Percentiles rank a stretch among this genome's conserved stretches.
phyloP scores from a whole-genome alignment of 2,888 invertebrate genomes.

The Calliphora vomitoria region DNA sequence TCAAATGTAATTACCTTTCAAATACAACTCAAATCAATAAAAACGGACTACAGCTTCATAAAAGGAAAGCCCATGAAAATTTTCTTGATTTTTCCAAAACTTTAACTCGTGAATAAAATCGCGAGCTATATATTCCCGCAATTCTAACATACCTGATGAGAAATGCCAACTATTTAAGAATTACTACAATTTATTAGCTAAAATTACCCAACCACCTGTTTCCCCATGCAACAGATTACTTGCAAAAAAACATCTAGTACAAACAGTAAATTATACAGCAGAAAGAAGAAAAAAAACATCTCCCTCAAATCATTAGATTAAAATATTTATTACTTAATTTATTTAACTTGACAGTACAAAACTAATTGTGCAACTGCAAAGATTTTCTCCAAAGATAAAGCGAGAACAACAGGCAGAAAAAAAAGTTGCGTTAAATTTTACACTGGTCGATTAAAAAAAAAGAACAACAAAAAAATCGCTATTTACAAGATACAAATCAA shows the following conservation, averaged over 20 bases:
- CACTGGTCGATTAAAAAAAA: constrained; percentile 20
- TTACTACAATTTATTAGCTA: background rate
- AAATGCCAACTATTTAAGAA: background rate
- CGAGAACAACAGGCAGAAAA: background rate
- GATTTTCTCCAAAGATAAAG: constrained; percentile 41
- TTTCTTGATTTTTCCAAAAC: no score
- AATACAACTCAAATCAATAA: no score
- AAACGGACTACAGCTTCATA: no score
- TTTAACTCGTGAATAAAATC: no score
- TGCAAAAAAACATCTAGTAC: background rate
- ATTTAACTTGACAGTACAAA: constrained; percentile 56
- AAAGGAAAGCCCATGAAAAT: no score
- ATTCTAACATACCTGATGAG: no score
- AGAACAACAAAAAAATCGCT: background rate
- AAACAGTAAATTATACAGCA: constrained; percentile 14
- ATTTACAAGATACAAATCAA: constrained; percentile 47
- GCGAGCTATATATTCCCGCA: no score
- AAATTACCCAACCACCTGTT: background rate
- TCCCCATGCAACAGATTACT: background rate
- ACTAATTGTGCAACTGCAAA: constrained; percentile 57
- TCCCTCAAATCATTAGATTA: constrained; percentile 15
- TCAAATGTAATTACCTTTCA: no score
- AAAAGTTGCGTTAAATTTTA: constrained; percentile 39
- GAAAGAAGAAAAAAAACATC: background rate
- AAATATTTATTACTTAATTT: constrained; percentile 63